Conservation (phyloP, 2,113 vertebrate genomes). For the Boulengeromyrus knoepffleri region DNA sequence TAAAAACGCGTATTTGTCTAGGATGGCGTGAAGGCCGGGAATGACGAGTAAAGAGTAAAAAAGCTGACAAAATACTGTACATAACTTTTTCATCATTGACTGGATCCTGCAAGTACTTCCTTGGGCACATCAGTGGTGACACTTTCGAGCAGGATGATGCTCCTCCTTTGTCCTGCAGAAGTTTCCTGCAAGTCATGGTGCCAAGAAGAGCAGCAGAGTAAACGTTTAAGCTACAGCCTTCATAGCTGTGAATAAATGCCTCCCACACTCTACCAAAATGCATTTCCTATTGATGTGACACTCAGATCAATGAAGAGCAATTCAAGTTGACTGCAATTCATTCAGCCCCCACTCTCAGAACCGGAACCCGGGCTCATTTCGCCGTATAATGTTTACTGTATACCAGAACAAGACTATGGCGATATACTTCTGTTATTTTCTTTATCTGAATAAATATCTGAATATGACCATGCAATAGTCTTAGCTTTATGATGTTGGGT, state of each 20-base stretch:
- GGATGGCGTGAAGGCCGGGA: background rate
- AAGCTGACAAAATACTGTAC: background rate
- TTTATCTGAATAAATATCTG: background rate
- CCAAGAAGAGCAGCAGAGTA: background rate
- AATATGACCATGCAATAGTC: background rate
- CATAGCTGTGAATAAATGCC: background rate
- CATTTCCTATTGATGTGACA: background rate
- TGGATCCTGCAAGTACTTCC: background rate
- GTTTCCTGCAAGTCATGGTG: background rate
- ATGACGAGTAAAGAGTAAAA: background rate
- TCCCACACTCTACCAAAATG: background rate
- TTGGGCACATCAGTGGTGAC: background rate
- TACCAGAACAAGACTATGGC: background rate
- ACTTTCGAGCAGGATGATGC: background rate
- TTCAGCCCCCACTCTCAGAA: background rate
- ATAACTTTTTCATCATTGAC: background rate
- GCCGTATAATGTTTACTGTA: background rate
- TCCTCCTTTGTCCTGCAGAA: background rate
- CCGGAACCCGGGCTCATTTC: background rate
- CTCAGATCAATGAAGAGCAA: background rate
- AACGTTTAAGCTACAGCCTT: background rate
- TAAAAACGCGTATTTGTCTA: conserved; percentile 29
- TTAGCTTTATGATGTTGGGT: background rate
- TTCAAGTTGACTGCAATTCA: background rate
- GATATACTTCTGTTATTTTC: background rate